Conservation (phyloP, 1,140 invertebrate species). For the Lethrus apterus region DNA sequence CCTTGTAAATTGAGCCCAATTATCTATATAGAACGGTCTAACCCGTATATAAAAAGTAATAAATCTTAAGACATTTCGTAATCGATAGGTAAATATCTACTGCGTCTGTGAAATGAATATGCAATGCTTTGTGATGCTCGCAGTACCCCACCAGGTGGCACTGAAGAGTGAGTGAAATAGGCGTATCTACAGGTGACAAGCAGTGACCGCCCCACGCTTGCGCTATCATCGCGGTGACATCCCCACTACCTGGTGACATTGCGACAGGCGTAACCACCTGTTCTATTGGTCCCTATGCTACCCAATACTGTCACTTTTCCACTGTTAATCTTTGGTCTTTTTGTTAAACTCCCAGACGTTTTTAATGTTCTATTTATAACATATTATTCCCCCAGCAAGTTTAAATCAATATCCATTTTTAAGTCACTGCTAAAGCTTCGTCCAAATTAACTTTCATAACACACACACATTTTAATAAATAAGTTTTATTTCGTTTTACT, state of each 20-base stretch:
- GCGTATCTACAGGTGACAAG: constrained; percentile 40
- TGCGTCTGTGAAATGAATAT: background rate
- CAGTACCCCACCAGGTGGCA: constrained; percentile 31
- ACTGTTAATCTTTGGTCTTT: constrained; percentile 14
- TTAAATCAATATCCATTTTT: background rate
- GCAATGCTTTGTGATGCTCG: background rate
- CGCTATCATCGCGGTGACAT: constrained; percentile 37
- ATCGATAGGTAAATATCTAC: too few species aligned
- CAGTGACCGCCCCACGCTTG: constrained; percentile 37
- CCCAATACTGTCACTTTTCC: constrained; percentile 32
- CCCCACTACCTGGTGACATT: constrained; percentile 37
- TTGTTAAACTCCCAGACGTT: constrained; percentile 1
- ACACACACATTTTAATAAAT: background rate
- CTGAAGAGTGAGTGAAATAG: constrained; percentile 34
- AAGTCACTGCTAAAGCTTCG: background rate
- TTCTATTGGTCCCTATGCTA: constrained; percentile 37
- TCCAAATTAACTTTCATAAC: background rate
- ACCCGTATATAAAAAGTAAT: background rate
- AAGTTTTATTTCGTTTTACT: background rate
- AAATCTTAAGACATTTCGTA: background rate
- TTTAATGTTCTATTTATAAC: too few species aligned
- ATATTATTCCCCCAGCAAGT: too few species aligned
- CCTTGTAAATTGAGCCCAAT: background rate
- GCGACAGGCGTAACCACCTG: constrained; percentile 40
- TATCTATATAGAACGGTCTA: background rate